Evolutionary conservation across 2,113 vertebrate genomes (phyloP), one percentile per base, ranked within the genome.

Genomic region (Actenoides lindsayi): DNA sequence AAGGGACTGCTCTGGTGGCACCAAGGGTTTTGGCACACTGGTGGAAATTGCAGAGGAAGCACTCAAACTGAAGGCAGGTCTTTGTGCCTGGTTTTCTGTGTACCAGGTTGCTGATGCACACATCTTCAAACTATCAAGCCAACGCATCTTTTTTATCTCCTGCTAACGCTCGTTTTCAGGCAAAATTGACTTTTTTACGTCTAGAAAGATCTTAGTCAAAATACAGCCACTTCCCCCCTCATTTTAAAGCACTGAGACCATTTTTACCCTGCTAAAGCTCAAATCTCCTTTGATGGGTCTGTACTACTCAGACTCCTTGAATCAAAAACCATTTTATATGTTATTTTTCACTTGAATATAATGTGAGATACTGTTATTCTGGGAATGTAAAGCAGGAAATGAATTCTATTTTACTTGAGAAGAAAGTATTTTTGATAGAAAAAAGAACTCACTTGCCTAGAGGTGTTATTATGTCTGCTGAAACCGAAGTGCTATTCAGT

Each of bases 391-490:
- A 87, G 51, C 46, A 84, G 75, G 71, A 90, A 94, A 92, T 14
- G 3, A 90, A 89, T 94, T 87, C 7, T 78, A 63, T 94, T 90
- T 95, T 65, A 20, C 50, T 73, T 35, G 60, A 67, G 78, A 91
- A 80, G 7, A 37, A 95, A 87, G 78, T 33, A 28, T 54, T 94
- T 92, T 70, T 75, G 71, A 60, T 54, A 59, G 62, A 25, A 71
- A 91, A 89, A 89, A 21, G 37, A 87, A 57, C 78, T 90, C 13
- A 2, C 60, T 96, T 93, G 80, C 91, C 89, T 82, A 54, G 87
- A 87, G 80, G 54, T 60, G 48, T 88, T 89, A 87, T 95, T 92
- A 91, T 87, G 70, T 74, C 93, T 94, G 64, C 67, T 87, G 87
- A 95, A 96, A 89, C 20, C 9, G 1, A 93, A 94, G 73, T 57